Conservation (phyloP, 2,797 vertebrate genomes). For the Masticophis lateralis region DNA sequence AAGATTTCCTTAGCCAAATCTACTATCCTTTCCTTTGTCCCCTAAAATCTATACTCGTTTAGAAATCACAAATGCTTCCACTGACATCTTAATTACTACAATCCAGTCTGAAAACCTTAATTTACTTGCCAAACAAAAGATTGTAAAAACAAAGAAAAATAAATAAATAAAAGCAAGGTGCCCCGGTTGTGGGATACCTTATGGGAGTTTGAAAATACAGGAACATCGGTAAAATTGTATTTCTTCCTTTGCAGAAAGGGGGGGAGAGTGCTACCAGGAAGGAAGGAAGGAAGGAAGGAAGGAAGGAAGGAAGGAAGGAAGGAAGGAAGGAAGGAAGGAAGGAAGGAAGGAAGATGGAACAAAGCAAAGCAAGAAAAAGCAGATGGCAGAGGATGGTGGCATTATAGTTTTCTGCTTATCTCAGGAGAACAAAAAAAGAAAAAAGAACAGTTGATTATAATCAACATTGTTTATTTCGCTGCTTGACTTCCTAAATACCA, state of each 20-base stretch:
- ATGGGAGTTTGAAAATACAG: not conserved
- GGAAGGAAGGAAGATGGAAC: slow-evolving; percentile 13
- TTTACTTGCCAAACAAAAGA: slow-evolving; percentile 78
- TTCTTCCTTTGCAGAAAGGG: not conserved
- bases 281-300: too few relatives aligned
- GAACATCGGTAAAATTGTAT: not conserved
- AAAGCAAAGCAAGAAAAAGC: slow-evolving; percentile 58
- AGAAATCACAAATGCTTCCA: slow-evolving; percentile 52
- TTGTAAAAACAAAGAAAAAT: slow-evolving; percentile 56
- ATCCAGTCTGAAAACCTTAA: slow-evolving; percentile 77
- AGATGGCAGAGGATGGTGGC: slow-evolving; percentile 74
- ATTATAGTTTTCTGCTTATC: slow-evolving; percentile 63
- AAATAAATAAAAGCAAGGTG: slow-evolving; percentile 60
- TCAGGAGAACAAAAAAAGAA: slow-evolving; percentile 76
- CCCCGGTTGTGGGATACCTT: not conserved
- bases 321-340: too few relatives aligned
- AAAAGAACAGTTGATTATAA: slow-evolving; percentile 85
- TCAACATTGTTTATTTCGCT: slow-evolving; percentile 90
- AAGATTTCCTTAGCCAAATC: slow-evolving; percentile 19
- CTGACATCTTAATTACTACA: slow-evolving; percentile 75
- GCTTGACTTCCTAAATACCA: slow-evolving; percentile 87
- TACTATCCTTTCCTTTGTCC: not conserved
- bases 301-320: too few relatives aligned
- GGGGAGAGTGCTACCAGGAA: not conserved
- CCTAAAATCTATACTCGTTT: slow-evolving; percentile 31